A percentile compares a stretch with the other conserved stretches of the same genome.
Evolutionary conservation across 2,797 vertebrate genomes (phyloP).

Genomic region (Rhynchonycteris naso): DNA sequence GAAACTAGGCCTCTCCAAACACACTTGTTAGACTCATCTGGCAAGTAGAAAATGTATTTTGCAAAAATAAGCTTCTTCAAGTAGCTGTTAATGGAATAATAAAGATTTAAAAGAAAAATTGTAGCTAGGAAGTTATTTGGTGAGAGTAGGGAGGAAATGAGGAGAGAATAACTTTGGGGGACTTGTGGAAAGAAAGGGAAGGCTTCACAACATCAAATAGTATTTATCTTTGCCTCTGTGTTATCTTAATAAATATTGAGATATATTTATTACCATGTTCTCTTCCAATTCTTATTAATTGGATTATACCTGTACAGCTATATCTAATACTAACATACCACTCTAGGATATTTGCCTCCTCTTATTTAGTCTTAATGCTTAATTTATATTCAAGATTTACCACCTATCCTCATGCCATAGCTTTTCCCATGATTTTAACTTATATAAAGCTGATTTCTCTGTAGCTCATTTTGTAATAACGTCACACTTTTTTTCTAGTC

Average conservation of each 20-base stretch:
- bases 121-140: background rate
- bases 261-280: background rate
- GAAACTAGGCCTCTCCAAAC: constrained; percentile 84
- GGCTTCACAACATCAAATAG: constrained; percentile 71
- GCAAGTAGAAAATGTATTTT: constrained; percentile 88
- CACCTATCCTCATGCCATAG: background rate
- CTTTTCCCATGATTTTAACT: background rate
- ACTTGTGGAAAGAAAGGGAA: constrained; percentile 66
- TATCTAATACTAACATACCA: background rate
- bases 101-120: constrained; percentile 60
- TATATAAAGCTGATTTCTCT: background rate
- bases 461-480: background rate
- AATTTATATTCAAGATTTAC: background rate
- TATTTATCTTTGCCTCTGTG: constrained; percentile 79
- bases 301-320: background rate
- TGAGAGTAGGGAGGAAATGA: background rate
- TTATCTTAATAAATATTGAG: background rate
- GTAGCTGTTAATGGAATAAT: constrained; percentile 77
- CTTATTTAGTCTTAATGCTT: background rate
- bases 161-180: background rate
- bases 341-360: background rate
- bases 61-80: constrained; percentile 89
- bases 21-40: constrained; percentile 89
- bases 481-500: background rate
- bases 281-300: background rate